These are phyloP conservation scores for Sturmia bella DNA, from an alignment of 2,888 invertebrate species.

Conservation along the genomic window DNA sequence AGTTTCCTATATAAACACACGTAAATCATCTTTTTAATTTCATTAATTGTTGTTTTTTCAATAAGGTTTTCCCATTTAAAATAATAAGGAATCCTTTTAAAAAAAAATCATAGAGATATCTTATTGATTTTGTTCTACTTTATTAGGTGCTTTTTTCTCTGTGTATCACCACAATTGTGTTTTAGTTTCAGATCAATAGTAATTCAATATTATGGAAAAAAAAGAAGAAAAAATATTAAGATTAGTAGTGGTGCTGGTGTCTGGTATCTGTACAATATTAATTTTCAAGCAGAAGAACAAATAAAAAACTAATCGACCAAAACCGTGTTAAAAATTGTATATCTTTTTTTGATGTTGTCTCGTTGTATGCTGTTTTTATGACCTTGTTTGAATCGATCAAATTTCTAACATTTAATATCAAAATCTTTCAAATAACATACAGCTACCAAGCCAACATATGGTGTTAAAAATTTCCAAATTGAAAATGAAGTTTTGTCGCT, in stretches of 20 bases:
- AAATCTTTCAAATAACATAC: conserved; percentile 2
- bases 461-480: conserved; percentile 48
- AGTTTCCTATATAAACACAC: too few relatives aligned
- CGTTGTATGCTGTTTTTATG: conserved; percentile 26
- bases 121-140: too few relatives aligned
- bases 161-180: background rate
- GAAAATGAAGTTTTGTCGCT: conserved; percentile 20
- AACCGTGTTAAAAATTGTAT: conserved; percentile 41
- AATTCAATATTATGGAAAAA: conserved; percentile 42
- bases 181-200: conserved; percentile 5
- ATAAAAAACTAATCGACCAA: conserved; percentile 53
- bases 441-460: conserved; percentile 24
- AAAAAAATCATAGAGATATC: too few relatives aligned
- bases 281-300: conserved; percentile 43
- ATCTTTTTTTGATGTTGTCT: background rate
- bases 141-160: too few relatives aligned
- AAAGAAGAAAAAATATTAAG: conserved; percentile 10
- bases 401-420: conserved; percentile 43
- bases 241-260: conserved; percentile 25
- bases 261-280: conserved; percentile 43
- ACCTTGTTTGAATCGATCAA: conserved; percentile 51
- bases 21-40: too few relatives aligned
- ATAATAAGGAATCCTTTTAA: too few relatives aligned
- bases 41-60: too few relatives aligned
- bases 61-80: too few relatives aligned